Base-by-base conservation (phyloP, 2,113 vertebrate genomes). In the Trachemys scripta region DNA sequence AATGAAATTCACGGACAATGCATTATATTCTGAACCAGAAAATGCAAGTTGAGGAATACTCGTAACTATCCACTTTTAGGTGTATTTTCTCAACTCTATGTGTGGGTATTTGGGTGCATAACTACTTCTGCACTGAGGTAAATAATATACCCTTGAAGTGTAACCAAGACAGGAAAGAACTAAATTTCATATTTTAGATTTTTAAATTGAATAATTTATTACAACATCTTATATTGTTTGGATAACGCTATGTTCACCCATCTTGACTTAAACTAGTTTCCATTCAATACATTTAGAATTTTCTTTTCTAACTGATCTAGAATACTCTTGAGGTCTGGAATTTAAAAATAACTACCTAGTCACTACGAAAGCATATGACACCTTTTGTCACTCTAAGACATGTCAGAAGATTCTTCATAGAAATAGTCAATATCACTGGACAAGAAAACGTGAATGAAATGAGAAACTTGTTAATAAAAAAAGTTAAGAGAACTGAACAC, bases 1-100 rank as follows among this genome's bases (percentile, higher is more conserved):
- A 98, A 98, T 95, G 94, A 97, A 98, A 97, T 96, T 97, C 97
- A 98, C 97, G 24, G 49, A 92, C 95, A 96, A 95, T 92, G 96
- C 78, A n/a, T 90, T 92, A 90, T 96, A 90, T 62, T 97, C 86
- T 97, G 90, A 93, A 96, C 84, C 92, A 45, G 94, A 97, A 97
- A 97, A 96, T 97, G 97, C 97, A 94, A 94, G 79, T 56, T 78
- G 92, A 96, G 94, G 97, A 92, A 93, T 56, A 92, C 93, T 94
- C 4, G 92, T 84, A 72, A 89, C 94, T 93, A 88, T 93, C 91
- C 91, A 97, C 95, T 95, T 88, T 90, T 50, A 95, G 88, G 96
- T 79, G 42, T 50, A 25, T 91, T 83, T 84, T 96, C 83, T 97
- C 88, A 82, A 94, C 45, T 47, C 20, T 78, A 65, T 20, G 38